phyloP scores from a whole-genome alignment of 2,113 vertebrate species.

The Agapornis roseicollis region DNA sequence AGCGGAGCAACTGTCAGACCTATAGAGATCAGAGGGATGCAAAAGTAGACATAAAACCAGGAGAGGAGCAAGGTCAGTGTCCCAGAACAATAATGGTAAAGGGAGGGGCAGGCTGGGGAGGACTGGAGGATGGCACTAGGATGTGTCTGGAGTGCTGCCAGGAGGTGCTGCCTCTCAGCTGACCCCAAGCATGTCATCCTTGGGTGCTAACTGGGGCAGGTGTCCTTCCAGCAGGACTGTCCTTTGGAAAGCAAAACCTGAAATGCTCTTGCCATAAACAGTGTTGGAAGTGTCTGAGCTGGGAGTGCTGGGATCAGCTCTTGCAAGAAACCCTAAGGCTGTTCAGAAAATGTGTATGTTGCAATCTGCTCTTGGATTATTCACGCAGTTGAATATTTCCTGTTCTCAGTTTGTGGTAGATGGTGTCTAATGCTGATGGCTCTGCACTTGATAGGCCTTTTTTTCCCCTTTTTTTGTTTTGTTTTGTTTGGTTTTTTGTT shows the following conservation, averaged over 20 bases:
- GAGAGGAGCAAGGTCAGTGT: background rate
- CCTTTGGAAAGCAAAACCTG: background rate
- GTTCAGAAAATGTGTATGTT: background rate
- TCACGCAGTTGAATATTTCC: background rate
- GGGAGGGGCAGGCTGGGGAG: background rate
- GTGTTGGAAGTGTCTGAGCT: background rate
- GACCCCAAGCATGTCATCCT: too few species aligned
- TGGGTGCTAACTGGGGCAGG: background rate
- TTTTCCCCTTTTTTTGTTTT: too few species aligned
- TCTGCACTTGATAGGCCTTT: too few species aligned
- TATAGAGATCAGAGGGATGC: background rate
- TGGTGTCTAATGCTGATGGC: background rate
- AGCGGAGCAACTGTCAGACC: background rate
- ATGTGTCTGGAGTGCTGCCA: background rate
- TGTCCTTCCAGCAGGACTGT: fast-evolving
- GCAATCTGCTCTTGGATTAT: background rate
- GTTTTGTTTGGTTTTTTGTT: too few species aligned
- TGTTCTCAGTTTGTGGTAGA: background rate
- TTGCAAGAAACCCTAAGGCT: background rate
- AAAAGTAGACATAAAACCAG: background rate
- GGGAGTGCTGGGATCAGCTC: too few species aligned
- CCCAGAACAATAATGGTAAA: background rate
- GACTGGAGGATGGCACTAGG: background rate
- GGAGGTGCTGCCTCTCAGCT: background rate
- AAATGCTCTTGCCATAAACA: background rate